These are phyloP conservation scores for Monochamus alternatus DNA, from an alignment of 2,888 invertebrate species.

Conservation along the genomic window DNA sequence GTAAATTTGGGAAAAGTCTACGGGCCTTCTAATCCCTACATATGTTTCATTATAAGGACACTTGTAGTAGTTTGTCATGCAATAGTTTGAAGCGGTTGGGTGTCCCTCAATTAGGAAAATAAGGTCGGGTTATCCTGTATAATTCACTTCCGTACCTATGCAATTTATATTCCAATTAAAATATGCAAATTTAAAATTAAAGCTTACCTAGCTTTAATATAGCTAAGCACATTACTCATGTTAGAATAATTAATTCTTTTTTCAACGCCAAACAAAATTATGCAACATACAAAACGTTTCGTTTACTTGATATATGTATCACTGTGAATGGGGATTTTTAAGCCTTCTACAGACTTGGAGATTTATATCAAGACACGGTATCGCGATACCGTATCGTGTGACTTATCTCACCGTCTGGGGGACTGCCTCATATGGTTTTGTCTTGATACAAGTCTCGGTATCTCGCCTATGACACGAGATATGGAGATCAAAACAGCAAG, in stretches of 20 bases:
- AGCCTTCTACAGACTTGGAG: too few relatives aligned
- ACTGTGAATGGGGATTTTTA: too few relatives aligned
- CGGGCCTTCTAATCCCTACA: background rate
- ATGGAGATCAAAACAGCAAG: too few relatives aligned
- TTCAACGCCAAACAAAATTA: background rate
- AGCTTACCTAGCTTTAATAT: background rate
- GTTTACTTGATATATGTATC: too few relatives aligned
- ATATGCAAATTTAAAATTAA: conserved; percentile 10
- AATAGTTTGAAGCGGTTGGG: background rate
- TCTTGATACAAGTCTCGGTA: too few relatives aligned
- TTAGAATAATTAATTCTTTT: conserved; percentile 8
- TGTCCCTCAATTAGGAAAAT: conserved; percentile 11
- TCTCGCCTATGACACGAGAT: too few relatives aligned
- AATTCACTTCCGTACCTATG: conserved; percentile 11
- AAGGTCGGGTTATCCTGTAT: background rate
- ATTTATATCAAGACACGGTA: too few relatives aligned
- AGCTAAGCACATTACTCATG: conserved; percentile 1
- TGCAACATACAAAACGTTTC: too few relatives aligned
- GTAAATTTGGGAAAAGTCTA: too few relatives aligned
- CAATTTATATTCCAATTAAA: conserved; percentile 13
- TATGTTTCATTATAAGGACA: conserved; percentile 1
- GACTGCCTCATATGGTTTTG: too few relatives aligned
- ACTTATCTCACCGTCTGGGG: too few relatives aligned
- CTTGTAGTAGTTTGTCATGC: background rate
- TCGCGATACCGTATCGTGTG: too few relatives aligned